Conservation (phyloP, 2,888 invertebrate species). For the Exephanes ischioxanthus region DNA sequence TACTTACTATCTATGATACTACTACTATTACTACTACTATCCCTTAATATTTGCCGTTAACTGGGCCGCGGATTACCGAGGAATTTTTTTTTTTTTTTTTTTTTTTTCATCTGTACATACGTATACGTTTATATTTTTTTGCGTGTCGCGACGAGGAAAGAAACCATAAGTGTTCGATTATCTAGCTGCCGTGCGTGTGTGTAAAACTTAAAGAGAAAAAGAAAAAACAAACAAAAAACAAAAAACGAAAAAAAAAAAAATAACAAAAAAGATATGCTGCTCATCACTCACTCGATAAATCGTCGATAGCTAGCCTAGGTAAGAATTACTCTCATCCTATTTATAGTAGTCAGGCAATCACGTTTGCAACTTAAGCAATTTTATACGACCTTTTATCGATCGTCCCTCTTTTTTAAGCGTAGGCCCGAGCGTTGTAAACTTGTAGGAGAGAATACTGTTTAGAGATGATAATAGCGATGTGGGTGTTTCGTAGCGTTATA, state of each 20-base stretch:
- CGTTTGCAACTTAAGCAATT: slow-evolving; percentile 80
- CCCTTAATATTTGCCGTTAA: slow-evolving; percentile 61
- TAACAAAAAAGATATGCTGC: slow-evolving; percentile 69
- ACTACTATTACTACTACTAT: slow-evolving; percentile 74
- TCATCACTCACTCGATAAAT: slow-evolving; percentile 75
- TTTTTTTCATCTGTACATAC: slow-evolving; percentile 52
- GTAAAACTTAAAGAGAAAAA: slow-evolving; percentile 50
- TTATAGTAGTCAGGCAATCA: slow-evolving; percentile 79
- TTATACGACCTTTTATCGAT: slow-evolving; percentile 82
- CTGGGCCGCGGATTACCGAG: slow-evolving; percentile 54
- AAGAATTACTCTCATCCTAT: slow-evolving; percentile 76
- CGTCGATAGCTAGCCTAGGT: slow-evolving; percentile 69
- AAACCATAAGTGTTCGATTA: slow-evolving; percentile 84
- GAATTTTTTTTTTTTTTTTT: slow-evolving; percentile 38
- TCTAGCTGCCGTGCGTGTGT: slow-evolving; percentile 81
- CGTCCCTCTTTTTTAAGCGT: slow-evolving; percentile 72
- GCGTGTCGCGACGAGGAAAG: slow-evolving; percentile 65
- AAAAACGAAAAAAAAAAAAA: slow-evolving; percentile 60
- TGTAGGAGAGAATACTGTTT: slow-evolving; percentile 52
- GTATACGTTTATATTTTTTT: slow-evolving; percentile 72
- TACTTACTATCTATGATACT: slow-evolving; percentile 71
- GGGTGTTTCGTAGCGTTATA: slow-evolving; percentile 12
- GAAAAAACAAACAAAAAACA: slow-evolving; percentile 47
- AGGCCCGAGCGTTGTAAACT: slow-evolving; percentile 41
- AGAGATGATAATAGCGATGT: slow-evolving; percentile 47